Evolutionary conservation across 2,113 vertebrate species (phyloP).

Genomic region (Piprites chloris): DNA sequence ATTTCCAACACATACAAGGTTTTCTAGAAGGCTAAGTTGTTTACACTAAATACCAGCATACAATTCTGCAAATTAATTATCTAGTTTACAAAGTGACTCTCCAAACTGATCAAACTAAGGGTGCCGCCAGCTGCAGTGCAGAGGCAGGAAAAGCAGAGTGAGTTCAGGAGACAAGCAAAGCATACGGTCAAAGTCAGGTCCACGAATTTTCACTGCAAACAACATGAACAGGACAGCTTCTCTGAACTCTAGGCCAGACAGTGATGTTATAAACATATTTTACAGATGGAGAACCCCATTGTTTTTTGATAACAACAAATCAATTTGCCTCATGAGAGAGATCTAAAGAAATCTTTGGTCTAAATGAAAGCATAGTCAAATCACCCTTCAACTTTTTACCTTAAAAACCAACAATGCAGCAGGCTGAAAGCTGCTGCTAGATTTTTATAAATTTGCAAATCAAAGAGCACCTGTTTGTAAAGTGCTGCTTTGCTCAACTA

Average conservation of each 20-base stretch:
- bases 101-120: neutral
- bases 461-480: conserved; percentile 64
- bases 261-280: neutral
- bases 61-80: neutral
- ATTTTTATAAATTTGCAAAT: conserved; percentile 66
- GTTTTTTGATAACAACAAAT: neutral
- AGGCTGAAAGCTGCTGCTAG: neutral
- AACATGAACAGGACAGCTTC: neutral
- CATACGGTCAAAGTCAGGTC: neutral
- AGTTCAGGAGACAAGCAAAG: neutral
- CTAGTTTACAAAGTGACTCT: neutral
- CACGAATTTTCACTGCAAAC: neutral
- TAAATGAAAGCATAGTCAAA: conserved; percentile 44
- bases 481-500: conserved; percentile 57
- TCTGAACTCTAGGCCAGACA: neutral
- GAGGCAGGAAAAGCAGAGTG: neutral
- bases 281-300: neutral
- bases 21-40: neutral
- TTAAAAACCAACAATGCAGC: neutral
- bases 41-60: neutral
- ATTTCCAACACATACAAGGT: neutral
- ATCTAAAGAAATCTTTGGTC: neutral
- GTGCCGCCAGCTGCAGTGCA: neutral
- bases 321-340: neutral
- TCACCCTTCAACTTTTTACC: neutral